Percentiles rank a stretch among this genome's conserved stretches.
Evolutionary conservation across 2,888 invertebrate species (phyloP).

Genomic region (Amblyteles armatorius): DNA sequence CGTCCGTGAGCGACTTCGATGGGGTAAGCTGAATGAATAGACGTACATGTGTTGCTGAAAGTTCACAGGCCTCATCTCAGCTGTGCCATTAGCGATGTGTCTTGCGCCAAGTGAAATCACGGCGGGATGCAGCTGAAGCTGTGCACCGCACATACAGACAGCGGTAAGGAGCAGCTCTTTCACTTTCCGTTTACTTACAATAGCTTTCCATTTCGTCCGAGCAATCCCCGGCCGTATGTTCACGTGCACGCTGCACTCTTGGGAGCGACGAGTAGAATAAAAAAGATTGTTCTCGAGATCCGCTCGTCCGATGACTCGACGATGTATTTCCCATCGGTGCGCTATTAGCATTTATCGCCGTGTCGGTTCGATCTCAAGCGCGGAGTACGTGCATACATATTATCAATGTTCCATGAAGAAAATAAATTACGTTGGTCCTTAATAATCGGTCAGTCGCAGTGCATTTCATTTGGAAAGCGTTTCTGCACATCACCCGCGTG

Average conservation of each 20-base stretch:
- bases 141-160: constrained; percentile 3
- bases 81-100: constrained; percentile 25
- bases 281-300: neutral
- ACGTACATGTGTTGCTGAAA: constrained; percentile 16
- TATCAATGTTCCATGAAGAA: neutral
- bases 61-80: constrained; percentile 47
- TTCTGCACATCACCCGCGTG: constrained; percentile 22
- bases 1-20: neutral
- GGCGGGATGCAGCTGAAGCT: constrained; percentile 18
- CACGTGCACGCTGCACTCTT: constrained; percentile 38
- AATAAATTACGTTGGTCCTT: neutral
- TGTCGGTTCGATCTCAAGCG: neutral
- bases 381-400: neutral
- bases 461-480: neutral
- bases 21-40: neutral
- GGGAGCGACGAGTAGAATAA: constrained; percentile 1
- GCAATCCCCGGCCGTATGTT: constrained; percentile 62
- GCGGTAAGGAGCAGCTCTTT: constrained; percentile 68
- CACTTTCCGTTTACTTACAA: constrained; percentile 73
- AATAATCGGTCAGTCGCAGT: neutral
- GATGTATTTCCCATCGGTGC: constrained; percentile 2
- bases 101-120: constrained; percentile 54
- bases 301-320: constrained; percentile 12
- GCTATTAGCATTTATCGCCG: neutral
- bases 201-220: constrained; percentile 75